Evolutionary conservation across 1,140 invertebrate genomes (phyloP).

Genomic region (Psilanteris sp.): DNA sequence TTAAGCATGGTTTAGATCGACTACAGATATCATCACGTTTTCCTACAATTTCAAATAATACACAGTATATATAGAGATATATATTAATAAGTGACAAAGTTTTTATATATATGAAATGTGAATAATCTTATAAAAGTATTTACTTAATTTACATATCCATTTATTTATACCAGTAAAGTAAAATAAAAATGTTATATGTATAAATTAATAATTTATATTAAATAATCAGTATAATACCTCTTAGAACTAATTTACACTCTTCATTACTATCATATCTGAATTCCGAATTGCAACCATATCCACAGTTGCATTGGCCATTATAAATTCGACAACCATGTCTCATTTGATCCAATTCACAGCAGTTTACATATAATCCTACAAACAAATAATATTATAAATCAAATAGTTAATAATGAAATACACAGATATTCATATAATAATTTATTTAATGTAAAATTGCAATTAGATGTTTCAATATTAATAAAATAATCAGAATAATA

Average conservation of each 20-base stretch:
- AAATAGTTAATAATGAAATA: no score
- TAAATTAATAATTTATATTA: neutral
- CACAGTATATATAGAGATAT: neutral
- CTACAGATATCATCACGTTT: slow-evolving; percentile 82
- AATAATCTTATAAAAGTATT: no score
- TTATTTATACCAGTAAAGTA: no score
- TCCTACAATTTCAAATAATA: slow-evolving; percentile 73
- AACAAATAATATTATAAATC: no score
- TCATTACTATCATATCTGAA: slow-evolving; percentile 77
- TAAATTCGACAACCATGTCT: slow-evolving; percentile 48
- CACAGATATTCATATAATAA: no score
- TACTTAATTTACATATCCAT: no score
- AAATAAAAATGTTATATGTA: no score
- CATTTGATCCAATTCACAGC: slow-evolving; percentile 39
- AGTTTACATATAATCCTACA: slow-evolving; percentile 5
- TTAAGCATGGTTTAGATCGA: slow-evolving; percentile 81
- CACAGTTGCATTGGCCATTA: slow-evolving; percentile 76
- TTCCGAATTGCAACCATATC: slow-evolving; percentile 78
- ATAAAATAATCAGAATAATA: no score
- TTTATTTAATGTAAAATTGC: no score
- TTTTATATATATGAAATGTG: no score
- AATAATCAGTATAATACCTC: slow-evolving; percentile 68
- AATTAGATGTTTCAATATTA: no score
- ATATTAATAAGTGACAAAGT: no score
- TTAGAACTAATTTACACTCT: slow-evolving; percentile 78